These are phyloP conservation scores for Rhinogobio ventralis DNA, from an alignment of 2,797 vertebrate species.

Conservation along the genomic window DNA sequence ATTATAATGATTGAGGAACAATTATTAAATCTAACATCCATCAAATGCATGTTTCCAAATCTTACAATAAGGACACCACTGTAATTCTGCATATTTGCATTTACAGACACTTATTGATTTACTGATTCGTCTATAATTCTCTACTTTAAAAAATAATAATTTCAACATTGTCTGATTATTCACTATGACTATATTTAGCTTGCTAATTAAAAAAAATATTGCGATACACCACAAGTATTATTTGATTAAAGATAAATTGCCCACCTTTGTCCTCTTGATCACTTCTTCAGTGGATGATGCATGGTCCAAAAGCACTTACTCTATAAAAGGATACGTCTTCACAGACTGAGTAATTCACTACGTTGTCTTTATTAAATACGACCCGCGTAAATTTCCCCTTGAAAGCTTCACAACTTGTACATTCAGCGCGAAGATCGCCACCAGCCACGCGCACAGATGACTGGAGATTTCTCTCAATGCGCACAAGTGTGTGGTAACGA, in stretches of 20 bases:
- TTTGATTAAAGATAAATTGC: slow-evolving; percentile 26
- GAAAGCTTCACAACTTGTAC: neutral
- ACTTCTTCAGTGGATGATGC: slow-evolving; percentile 42
- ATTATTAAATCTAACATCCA: neutral
- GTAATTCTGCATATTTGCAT: neutral
- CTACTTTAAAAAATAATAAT: neutral
- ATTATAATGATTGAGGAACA: neutral
- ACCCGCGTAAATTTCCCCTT: neutral
- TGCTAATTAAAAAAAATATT: neutral
- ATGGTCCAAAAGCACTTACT: slow-evolving; percentile 11
- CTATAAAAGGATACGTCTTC: neutral
- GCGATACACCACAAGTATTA: neutral
- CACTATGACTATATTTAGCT: neutral
- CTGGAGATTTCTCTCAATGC: slow-evolving; percentile 14
- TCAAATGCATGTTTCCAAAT: neutral
- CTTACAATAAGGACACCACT: neutral
- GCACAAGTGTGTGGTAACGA: neutral
- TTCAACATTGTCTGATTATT: neutral
- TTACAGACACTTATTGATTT: neutral
- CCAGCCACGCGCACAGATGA: neutral
- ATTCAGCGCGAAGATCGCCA: neutral
- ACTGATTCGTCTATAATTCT: neutral
- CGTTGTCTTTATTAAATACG: neutral
- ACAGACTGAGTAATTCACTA: neutral
- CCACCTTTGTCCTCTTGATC: slow-evolving; percentile 46